These are phyloP conservation scores for Camponotus floridanus DNA, from an alignment of 1,140 invertebrate genomes.

Conservation along the genomic window DNA sequence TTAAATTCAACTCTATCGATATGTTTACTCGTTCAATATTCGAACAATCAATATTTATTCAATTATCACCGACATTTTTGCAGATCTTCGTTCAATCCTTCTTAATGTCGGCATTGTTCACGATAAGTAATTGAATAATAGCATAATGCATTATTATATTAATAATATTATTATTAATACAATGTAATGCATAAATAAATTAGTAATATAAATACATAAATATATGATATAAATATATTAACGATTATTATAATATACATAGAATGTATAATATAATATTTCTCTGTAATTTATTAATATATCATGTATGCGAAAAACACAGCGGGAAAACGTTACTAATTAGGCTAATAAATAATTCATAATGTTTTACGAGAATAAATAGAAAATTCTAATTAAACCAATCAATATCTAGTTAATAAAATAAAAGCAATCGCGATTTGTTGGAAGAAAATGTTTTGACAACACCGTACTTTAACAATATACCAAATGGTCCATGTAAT, in stretches of 20 bases:
- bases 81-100: background rate
- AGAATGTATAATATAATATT: background rate
- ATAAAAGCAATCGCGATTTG: background rate
- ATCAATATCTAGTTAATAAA: background rate
- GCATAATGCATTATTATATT: no score
- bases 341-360: constrained; percentile 34
- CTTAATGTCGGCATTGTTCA: background rate
- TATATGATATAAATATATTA: background rate
- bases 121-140: background rate
- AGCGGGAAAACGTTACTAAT: background rate
- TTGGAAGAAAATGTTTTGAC: background rate
- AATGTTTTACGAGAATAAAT: constrained; percentile 7
- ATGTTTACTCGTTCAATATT: constrained; percentile 13
- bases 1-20: constrained; percentile 24
- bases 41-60: background rate
- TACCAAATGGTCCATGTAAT: background rate
- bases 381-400: background rate
- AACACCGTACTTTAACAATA: background rate
- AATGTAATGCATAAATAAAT: background rate
- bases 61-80: background rate
- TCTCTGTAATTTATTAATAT: background rate
- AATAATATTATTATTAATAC: background rate
- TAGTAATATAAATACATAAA: background rate
- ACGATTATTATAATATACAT: background rate
- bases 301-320: no score